These are phyloP conservation scores for Drosophila sordidula DNA, from an alignment of 2,888 invertebrate genomes.

Conservation along the genomic window DNA sequence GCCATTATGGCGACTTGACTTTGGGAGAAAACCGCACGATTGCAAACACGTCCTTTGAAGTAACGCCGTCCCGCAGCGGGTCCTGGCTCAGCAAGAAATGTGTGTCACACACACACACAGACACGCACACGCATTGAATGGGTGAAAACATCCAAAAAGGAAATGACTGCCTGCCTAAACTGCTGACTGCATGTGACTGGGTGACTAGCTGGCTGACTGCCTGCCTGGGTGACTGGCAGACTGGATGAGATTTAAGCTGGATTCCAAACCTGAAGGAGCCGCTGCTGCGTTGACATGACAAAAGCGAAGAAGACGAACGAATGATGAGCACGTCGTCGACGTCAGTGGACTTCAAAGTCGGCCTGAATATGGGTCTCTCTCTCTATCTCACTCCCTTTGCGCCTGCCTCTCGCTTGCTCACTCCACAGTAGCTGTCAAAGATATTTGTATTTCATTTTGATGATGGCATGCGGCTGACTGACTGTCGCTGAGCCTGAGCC, in stretches of 20 bases:
- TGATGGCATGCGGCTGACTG: constrained; percentile 78
- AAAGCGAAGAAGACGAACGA: constrained; percentile 69
- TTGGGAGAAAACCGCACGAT: constrained; percentile 29
- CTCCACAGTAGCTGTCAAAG: constrained; percentile 80
- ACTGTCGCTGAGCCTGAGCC: constrained; percentile 51
- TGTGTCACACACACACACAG: constrained; percentile 65
- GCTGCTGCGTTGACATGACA: constrained; percentile 70
- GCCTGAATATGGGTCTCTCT: constrained; percentile 35
- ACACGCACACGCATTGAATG: constrained; percentile 29
- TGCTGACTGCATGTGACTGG: constrained; percentile 30
- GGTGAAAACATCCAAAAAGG: constrained; percentile 66
- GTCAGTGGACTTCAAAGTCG: constrained; percentile 72
- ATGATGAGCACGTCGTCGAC: constrained; percentile 65
- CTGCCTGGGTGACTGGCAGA: constrained; percentile 8
- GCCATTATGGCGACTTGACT: constrained; percentile 40
- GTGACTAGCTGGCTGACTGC: constrained; percentile 26
- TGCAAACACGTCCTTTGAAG: constrained; percentile 66
- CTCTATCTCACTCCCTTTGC: not conserved
- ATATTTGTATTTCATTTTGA: constrained; percentile 82
- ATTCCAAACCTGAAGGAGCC: constrained; percentile 33
- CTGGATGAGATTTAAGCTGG: constrained; percentile 68
- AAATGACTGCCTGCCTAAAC: constrained; percentile 62
- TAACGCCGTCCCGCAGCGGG: constrained; percentile 55
- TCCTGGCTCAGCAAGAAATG: constrained; percentile 58
- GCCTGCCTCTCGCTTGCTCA: constrained; percentile 7